Percentiles rank a stretch among this genome's conserved stretches.
These are phyloP conservation scores for Meandrusa payeni DNA, from an alignment of 2,888 invertebrate species.

Conservation along the genomic window DNA sequence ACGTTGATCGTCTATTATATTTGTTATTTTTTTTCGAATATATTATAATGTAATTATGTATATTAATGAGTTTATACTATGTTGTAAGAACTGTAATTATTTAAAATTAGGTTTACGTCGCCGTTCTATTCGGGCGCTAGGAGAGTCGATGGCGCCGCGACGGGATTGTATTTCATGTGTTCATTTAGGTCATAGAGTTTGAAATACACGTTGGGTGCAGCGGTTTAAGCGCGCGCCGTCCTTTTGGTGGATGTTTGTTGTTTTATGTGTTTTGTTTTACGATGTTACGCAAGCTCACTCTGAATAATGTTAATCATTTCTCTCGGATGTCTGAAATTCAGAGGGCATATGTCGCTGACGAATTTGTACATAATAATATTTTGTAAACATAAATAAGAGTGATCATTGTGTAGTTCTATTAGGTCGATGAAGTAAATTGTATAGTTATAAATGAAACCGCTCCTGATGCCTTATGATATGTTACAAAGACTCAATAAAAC, in stretches of 20 bases:
- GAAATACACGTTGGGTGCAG: constrained; percentile 66
- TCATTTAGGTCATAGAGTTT: constrained; percentile 77
- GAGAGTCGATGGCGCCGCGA: constrained; percentile 49
- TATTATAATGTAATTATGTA: constrained; percentile 78
- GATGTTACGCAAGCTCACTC: constrained; percentile 68
- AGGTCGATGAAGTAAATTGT: constrained; percentile 25
- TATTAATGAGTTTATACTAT: constrained; percentile 78
- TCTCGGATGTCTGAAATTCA: constrained; percentile 48
- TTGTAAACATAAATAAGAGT: constrained; percentile 32
- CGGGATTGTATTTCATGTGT: constrained; percentile 76
- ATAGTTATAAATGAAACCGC: constrained; percentile 17
- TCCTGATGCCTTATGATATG: constrained; percentile 20
- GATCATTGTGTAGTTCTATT: constrained; percentile 31
- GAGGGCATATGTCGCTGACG: constrained; percentile 34
- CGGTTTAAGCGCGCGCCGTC: constrained; percentile 59
- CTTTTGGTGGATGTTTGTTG: constrained; percentile 71
- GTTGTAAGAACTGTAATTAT: constrained; percentile 77
- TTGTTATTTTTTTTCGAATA: constrained; percentile 71
- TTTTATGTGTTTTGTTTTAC: constrained; percentile 72
- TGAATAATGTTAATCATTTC: constrained; percentile 80
- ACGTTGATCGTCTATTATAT: constrained; percentile 52
- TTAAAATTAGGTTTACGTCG: constrained; percentile 62
- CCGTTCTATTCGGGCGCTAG: constrained; percentile 50
- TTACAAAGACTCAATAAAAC: constrained; percentile 14
- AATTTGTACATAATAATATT: constrained; percentile 38